These are phyloP conservation scores for Anadara kagoshimensis DNA, from an alignment of 1,140 invertebrate genomes.

Conservation along the genomic window DNA sequence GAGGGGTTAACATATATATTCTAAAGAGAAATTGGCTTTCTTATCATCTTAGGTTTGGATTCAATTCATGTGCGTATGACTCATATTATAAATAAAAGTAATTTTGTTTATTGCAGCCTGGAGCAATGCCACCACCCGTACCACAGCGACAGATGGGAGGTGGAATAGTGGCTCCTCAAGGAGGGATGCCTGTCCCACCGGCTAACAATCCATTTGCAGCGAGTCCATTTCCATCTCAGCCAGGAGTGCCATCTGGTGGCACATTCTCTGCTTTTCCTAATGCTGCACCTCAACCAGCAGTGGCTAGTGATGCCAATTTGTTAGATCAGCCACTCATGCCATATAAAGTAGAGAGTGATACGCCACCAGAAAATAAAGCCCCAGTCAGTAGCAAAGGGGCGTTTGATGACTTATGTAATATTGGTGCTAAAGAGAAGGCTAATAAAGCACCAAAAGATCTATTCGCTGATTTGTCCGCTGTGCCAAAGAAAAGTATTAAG, in stretches of 20 bases:
- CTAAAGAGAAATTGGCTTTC: too few relatives aligned
- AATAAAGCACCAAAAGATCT: conserved; percentile 57
- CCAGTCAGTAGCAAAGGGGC: conserved; percentile 35
- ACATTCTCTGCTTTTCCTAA: too few relatives aligned
- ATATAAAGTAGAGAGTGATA: conserved; percentile 5
- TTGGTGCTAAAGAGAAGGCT: conserved; percentile 45
- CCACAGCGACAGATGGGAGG: conserved; percentile 13
- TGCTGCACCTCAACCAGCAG: conserved; percentile 12
- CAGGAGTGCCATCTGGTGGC: neutral
- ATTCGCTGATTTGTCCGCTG: conserved; percentile 52
- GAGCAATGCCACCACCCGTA: conserved; percentile 24
- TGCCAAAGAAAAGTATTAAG: conserved; percentile 62
- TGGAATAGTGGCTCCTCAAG: neutral
- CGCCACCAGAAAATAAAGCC: conserved; percentile 15
- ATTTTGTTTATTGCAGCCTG: conserved; percentile 10
- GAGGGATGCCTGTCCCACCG: too few relatives aligned
- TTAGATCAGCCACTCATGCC: conserved; percentile 36
- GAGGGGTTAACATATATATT: too few relatives aligned
- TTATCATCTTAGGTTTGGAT: too few relatives aligned
- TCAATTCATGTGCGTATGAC: too few relatives aligned
- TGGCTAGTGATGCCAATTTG: conserved; percentile 30
- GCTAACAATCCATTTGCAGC: neutral
- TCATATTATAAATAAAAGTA: neutral
- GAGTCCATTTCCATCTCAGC: conserved; percentile 25
- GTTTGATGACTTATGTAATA: conserved; percentile 60